Evolutionary conservation across 2,888 invertebrate genomes (phyloP).

Genomic region (Bibio marci): DNA sequence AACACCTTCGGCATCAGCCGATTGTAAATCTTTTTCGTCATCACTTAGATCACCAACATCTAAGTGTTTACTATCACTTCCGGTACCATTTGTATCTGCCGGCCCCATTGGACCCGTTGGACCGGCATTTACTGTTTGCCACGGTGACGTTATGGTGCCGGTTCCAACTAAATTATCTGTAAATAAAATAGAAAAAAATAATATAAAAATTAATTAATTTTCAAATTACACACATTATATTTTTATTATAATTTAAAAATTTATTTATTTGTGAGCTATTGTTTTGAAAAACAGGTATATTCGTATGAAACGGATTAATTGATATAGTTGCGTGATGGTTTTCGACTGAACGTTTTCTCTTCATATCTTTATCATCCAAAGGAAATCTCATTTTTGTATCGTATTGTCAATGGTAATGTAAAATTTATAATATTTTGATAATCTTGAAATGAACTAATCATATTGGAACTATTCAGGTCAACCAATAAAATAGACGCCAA

Average conservation of each 20-base stretch:
- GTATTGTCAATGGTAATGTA: too few species aligned
- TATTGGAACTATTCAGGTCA: too few species aligned
- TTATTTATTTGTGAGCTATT: too few species aligned
- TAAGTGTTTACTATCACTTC: slow-evolving; percentile 78
- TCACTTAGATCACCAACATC: slow-evolving; percentile 88
- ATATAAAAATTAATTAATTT: slow-evolving; percentile 1
- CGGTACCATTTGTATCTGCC: slow-evolving; percentile 84
- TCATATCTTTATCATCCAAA: too few species aligned
- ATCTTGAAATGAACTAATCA: too few species aligned
- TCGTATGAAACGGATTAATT: too few species aligned
- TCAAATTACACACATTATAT: neutral
- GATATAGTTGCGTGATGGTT: too few species aligned
- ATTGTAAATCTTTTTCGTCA: slow-evolving; percentile 80
- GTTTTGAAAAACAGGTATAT: too few species aligned
- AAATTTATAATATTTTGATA: too few species aligned
- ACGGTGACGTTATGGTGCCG: slow-evolving; percentile 93
- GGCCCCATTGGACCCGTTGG: slow-evolving; percentile 38
- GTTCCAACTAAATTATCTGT: slow-evolving; percentile 55
- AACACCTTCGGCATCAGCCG: slow-evolving; percentile 97
- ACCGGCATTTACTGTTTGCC: slow-evolving; percentile 78
- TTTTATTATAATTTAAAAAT: neutral
- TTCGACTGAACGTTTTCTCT: too few species aligned
- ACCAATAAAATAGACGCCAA: too few species aligned
- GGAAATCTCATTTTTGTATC: too few species aligned
- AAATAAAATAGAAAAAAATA: slow-evolving; percentile 16